Percentiles rank a stretch among this genome's conserved stretches.
These are phyloP conservation scores for Butastur rufipennis DNA, from an alignment of 2,113 vertebrate genomes.

Conservation along the genomic window DNA sequence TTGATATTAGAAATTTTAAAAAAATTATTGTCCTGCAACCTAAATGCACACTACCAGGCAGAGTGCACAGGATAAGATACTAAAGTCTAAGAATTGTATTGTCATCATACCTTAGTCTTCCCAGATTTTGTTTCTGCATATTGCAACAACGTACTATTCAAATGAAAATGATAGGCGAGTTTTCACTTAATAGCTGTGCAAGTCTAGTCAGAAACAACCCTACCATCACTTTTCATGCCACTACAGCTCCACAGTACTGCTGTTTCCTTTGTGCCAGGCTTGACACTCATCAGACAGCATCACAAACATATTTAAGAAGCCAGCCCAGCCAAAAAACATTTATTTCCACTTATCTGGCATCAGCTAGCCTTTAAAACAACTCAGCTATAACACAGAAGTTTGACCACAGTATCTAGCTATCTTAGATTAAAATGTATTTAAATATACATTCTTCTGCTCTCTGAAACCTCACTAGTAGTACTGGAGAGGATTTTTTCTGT, in stretches of 20 bases:
- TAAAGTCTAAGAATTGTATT: neutral
- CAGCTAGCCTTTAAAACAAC: neutral
- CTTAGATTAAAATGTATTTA: neutral
- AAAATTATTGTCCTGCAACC: neutral
- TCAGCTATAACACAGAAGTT: neutral
- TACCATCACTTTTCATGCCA: neutral
- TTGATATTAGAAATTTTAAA: neutral
- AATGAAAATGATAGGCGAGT: accelerated
- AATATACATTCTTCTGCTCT: neutral
- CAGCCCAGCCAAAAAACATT: neutral
- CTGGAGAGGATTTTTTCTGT: neutral
- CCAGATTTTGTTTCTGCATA: neutral
- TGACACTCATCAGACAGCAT: neutral
- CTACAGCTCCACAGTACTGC: neutral
- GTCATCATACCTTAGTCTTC: neutral
- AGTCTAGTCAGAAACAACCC: neutral
- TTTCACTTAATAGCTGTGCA: neutral
- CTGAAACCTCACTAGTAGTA: neutral
- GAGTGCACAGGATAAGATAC: neutral
- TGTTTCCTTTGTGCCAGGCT: neutral
- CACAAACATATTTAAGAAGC: neutral
- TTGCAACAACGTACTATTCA: neutral
- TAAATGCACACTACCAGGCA: neutral
- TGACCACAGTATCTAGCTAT: neutral
- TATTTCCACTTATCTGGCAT: neutral